phyloP scores from a whole-genome alignment of 1,140 invertebrate genomes.

The Caenorhabditis latens region DNA sequence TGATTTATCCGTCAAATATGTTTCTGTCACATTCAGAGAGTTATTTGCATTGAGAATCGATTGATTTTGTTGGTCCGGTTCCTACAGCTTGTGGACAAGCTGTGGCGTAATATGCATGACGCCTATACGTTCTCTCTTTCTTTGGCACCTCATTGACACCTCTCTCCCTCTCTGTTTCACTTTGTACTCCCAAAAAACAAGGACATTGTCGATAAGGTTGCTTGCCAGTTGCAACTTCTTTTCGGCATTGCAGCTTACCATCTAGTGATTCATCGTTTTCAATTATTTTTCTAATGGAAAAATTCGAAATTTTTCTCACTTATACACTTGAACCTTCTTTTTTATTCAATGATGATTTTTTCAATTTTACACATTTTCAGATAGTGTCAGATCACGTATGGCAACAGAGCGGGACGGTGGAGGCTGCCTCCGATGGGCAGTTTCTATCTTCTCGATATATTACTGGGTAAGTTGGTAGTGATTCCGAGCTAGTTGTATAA shows the following conservation, averaged over 20 bases:
- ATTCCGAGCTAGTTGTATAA: too few relatives aligned
- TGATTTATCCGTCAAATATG: slow-evolving; percentile 6
- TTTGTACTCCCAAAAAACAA: too few relatives aligned
- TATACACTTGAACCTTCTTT: background rate
- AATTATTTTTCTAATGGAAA: background rate
- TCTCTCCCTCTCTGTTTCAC: background rate
- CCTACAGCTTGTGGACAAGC: background rate
- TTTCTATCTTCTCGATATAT: slow-evolving; percentile 53
- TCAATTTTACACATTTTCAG: slow-evolving; percentile 3
- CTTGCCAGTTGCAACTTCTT: too few relatives aligned
- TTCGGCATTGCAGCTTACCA: too few relatives aligned
- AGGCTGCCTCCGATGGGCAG: background rate
- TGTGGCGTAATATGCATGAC: too few relatives aligned
- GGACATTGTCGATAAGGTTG: too few relatives aligned
- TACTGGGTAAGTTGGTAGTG: slow-evolving; percentile 33
- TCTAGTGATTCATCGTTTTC: too few relatives aligned
- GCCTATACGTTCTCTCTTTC: background rate
- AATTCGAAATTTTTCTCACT: background rate
- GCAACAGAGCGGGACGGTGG: slow-evolving; percentile 44
- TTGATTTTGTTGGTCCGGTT: background rate
- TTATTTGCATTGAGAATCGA: background rate
- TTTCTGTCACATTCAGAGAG: background rate
- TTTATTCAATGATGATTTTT: background rate
- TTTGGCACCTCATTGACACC: background rate
- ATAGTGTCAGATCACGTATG: slow-evolving; percentile 14